A percentile compares a stretch with the other conserved stretches of the same genome.
phyloP scores from a whole-genome alignment of 2,113 vertebrate species.

The Pachyramphus minor region DNA sequence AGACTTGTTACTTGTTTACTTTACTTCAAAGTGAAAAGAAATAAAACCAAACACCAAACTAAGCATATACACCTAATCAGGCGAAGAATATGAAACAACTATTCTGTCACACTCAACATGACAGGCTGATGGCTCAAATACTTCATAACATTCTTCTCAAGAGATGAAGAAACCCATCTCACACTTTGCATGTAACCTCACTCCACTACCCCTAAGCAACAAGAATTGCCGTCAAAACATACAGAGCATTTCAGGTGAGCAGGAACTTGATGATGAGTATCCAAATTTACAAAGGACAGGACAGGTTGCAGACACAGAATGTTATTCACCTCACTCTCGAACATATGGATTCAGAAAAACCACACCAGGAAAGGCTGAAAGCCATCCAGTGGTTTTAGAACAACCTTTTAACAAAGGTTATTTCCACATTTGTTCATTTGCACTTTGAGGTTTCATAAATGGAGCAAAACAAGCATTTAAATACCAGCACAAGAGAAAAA shows the following conservation, averaged over 20 bases:
- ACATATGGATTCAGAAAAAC: background rate
- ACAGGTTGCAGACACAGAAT: background rate
- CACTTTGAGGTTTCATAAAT: background rate
- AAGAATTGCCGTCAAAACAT: background rate
- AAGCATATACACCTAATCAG: background rate
- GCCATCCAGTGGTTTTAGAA: background rate
- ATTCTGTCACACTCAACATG: background rate
- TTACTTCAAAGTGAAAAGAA: background rate
- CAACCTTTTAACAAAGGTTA: background rate
- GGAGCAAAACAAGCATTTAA: background rate
- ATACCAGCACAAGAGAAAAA: background rate
- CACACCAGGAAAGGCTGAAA: background rate
- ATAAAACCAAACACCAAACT: background rate
- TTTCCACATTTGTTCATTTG: background rate
- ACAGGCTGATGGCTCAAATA: background rate
- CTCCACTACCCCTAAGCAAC: background rate
- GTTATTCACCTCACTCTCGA: background rate
- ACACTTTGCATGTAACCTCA: background rate
- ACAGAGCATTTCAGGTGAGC: background rate
- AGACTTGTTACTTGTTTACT: no score
- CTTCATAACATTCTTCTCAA: background rate
- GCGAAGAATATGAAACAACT: background rate
- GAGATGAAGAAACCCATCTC: background rate
- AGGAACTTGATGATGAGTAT: background rate
- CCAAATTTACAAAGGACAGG: background rate